phyloP scores from a whole-genome alignment of 2,888 invertebrate genomes.

The Laothoe populi region DNA sequence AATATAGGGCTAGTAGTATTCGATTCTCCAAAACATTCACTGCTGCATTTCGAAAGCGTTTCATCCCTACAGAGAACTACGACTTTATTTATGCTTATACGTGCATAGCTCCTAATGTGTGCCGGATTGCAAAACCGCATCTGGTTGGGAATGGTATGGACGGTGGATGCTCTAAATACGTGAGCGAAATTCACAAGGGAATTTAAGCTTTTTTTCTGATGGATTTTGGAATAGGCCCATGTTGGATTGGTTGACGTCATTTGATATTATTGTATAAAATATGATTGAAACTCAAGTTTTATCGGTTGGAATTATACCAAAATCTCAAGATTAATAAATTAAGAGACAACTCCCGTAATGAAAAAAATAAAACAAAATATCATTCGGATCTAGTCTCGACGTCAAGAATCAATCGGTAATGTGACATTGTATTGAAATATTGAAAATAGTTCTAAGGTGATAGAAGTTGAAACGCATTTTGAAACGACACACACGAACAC shows the following conservation, averaged over 20 bases:
- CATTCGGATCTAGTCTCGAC: no score
- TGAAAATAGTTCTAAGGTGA: no score
- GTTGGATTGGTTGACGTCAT: constrained; percentile 1
- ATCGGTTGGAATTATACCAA: no score
- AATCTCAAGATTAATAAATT: no score
- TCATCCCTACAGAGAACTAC: not conserved
- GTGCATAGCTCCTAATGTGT: constrained; percentile 13
- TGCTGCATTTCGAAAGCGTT: not conserved
- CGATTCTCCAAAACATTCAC: not conserved
- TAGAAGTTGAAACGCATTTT: no score
- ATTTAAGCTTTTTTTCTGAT: constrained; percentile 24
- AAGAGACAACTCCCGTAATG: no score
- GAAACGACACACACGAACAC: no score
- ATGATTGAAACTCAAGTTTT: no score
- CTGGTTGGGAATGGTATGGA: constrained; percentile 29
- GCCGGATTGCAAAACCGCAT: constrained; percentile 37
- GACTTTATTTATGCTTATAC: constrained; percentile 10
- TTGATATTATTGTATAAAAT: not conserved
- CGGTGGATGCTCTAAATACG: constrained; percentile 26
- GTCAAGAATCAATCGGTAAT: no score
- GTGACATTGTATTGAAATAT: no score
- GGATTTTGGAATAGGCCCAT: constrained; percentile 18
- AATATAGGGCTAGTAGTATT: no score
- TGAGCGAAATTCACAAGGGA: constrained; percentile 28
- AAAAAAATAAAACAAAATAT: no score